These are phyloP conservation scores for Halocynthia roretzi DNA, from an alignment of 23 tunicate species.

Conservation along the genomic window DNA sequence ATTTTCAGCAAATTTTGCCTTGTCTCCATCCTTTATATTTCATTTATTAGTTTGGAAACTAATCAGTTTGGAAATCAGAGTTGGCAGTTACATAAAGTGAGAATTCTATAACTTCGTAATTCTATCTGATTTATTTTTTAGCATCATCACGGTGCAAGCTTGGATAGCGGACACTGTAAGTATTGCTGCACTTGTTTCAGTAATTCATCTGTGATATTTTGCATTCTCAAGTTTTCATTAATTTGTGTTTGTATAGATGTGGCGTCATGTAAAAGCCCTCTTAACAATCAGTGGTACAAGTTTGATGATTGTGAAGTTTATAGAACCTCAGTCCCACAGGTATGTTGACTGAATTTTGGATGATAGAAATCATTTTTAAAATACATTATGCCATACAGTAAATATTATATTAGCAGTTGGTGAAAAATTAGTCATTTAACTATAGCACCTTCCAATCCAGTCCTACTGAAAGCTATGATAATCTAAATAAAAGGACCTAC, in stretches of 20 bases:
- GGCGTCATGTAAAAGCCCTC: conserved; percentile 62
- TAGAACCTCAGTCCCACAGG: conserved; percentile 39
- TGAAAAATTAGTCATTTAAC: too few species aligned
- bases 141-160: conserved; percentile 77
- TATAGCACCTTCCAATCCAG: neutral
- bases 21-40: too few species aligned
- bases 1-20: too few species aligned
- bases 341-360: neutral
- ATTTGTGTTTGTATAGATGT: neutral
- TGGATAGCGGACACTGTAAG: conserved; percentile 86
- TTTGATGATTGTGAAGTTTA: conserved; percentile 77
- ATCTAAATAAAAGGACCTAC: neutral
- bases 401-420: too few species aligned
- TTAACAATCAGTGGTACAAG: conserved; percentile 68
- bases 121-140: neutral
- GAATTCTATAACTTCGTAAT: too few species aligned
- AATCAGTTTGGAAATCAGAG: too few species aligned
- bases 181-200: neutral
- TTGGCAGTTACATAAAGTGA: too few species aligned
- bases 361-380: neutral
- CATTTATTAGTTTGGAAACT: too few species aligned
- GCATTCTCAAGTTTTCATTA: neutral
- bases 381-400: neutral
- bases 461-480: neutral
- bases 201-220: neutral